Base-by-base conservation (phyloP, 2,113 vertebrate genomes). In the Perognathus longimembris region DNA sequence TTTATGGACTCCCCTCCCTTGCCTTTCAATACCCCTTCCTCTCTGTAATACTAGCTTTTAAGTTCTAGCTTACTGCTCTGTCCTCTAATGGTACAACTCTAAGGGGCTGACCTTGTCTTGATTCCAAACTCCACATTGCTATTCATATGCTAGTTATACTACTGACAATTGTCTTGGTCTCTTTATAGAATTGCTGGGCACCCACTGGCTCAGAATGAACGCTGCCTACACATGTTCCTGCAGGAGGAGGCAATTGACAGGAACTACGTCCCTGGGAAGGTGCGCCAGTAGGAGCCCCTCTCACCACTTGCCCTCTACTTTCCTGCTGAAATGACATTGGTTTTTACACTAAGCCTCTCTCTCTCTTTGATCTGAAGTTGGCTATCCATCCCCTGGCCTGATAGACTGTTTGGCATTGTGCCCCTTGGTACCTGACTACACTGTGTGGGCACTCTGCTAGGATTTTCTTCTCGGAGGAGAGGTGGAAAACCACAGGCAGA, bases 171-270 rank as follows among this genome's bases (percentile, higher is more conserved):
- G 71, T 96, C 57, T 94, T 96, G 74, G 74, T 97, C 97, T 93
- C 98, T 93, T 97, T 98, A 71, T 97, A 99, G 99, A 98, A 99
- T 99, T 98, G 99, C 99, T 92, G 99, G 99, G 97, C 99, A 99
- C 93, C 99, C 99, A 14, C 96, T 99, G 98, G 99, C 99, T 98
- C 99, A 99, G 98, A 99, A 99, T 0, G 99, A 99, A 98, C 99
- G 99, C 97, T 99, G 99, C 98, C 99, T 99, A 98, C 99, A 99
- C 97, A 99, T 99, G 99, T 99, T 99, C 97, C 98, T 99, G 98
- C 99, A 99, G 97, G 99, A 99, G 82, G 99, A 99, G 97, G 98
- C 98, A 97, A 99, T 99, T 88, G 99, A 99, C 98, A 99, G 99
- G 96, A 99, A 99, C 98, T 99, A 99, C 96, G 98, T 99, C 98